phyloP scores from a whole-genome alignment of 2,113 vertebrate genomes.

The Scophthalmus maximus region DNA sequence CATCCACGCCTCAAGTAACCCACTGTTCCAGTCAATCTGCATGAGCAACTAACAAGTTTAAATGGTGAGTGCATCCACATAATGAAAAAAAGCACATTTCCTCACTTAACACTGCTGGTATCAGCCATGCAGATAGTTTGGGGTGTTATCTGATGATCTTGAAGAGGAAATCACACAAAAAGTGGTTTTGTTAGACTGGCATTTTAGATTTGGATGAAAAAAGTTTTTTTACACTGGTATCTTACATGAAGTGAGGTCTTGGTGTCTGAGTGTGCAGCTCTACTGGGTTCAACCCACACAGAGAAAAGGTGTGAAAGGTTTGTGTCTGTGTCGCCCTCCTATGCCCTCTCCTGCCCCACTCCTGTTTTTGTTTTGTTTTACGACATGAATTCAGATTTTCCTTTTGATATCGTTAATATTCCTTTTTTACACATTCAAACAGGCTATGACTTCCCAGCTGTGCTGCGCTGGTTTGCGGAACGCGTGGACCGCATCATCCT shows the following conservation, averaged over 20 bases:
- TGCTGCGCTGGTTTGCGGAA: constrained; percentile 94
- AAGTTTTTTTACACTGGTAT: background rate
- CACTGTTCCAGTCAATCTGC: constrained; percentile 36
- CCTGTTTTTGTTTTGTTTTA: background rate
- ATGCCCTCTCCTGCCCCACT: constrained; percentile 40
- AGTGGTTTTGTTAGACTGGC: background rate
- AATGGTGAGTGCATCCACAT: constrained; percentile 25
- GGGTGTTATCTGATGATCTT: constrained; percentile 3
- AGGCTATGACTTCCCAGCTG: constrained; percentile 94
- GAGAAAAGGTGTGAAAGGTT: constrained; percentile 35
- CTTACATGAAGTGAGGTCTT: constrained; percentile 5
- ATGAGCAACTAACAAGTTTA: constrained; percentile 57
- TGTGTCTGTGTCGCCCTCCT: constrained; percentile 61
- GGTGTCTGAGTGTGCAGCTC: no score
- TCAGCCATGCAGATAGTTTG: constrained; percentile 12
- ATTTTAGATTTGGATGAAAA: background rate
- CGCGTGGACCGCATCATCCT: constrained; percentile 94
- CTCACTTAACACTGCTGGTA: background rate
- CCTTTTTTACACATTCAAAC: background rate
- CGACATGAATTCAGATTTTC: background rate
- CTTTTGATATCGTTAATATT: background rate
- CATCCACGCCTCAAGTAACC: constrained; percentile 46
- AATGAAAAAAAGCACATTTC: constrained; percentile 9
- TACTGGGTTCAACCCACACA: constrained; percentile 8
- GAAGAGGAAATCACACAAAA: background rate